phyloP scores from a whole-genome alignment of 1,140 invertebrate species.

The Drosophila murphyi region DNA sequence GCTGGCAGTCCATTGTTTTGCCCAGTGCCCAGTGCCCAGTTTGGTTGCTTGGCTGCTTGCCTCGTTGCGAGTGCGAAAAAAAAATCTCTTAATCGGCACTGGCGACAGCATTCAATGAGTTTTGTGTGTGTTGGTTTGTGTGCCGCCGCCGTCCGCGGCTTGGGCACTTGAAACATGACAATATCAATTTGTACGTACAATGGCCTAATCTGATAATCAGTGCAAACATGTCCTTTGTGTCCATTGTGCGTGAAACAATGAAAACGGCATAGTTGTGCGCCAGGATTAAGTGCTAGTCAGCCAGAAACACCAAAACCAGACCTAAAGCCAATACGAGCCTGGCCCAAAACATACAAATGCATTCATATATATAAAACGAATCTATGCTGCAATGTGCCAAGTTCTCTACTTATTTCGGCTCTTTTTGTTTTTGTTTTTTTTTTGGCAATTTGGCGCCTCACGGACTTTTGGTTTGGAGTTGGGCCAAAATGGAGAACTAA shows the following conservation, averaged over 20 bases:
- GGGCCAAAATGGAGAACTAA: slow-evolving; percentile 13
- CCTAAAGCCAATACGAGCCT: slow-evolving; percentile 34
- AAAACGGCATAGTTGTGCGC: slow-evolving; percentile 84
- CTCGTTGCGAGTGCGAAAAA: slow-evolving; percentile 70
- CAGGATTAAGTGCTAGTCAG: slow-evolving; percentile 80
- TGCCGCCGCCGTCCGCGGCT: slow-evolving; percentile 25
- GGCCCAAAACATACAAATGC: not conserved
- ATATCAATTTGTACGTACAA: slow-evolving; percentile 84
- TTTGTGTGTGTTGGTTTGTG: slow-evolving; percentile 30
- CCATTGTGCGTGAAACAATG: slow-evolving; percentile 84
- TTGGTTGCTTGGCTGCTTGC: slow-evolving; percentile 29
- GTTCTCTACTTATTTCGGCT: slow-evolving; percentile 22
- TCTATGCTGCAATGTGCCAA: slow-evolving; percentile 61
- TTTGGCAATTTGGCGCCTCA: slow-evolving; percentile 34
- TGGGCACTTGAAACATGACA: slow-evolving; percentile 84
- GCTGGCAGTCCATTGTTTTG: slow-evolving; percentile 62
- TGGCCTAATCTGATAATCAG: slow-evolving; percentile 84
- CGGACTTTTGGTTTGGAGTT: slow-evolving; percentile 16
- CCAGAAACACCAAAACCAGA: slow-evolving; percentile 28
- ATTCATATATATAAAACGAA: slow-evolving; percentile 7
- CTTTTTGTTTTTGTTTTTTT: slow-evolving; percentile 26
- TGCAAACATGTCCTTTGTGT: slow-evolving; percentile 84
- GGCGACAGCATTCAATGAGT: slow-evolving; percentile 84
- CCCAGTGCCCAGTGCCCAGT: slow-evolving; percentile 11
- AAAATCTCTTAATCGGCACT: slow-evolving; percentile 84